phyloP scores from a whole-genome alignment of 2,888 invertebrate species.

The Aquatica leii region DNA sequence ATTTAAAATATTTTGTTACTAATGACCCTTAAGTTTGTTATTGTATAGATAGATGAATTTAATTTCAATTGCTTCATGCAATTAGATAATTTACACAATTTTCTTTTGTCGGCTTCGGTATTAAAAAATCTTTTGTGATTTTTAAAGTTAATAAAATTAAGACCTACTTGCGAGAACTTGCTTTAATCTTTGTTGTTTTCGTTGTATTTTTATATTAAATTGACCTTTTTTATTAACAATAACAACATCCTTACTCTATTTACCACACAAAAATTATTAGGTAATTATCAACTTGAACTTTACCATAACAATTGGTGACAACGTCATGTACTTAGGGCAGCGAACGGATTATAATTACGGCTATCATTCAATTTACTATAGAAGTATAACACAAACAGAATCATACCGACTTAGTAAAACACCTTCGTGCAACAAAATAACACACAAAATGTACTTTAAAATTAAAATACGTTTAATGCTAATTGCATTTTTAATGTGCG shows the following conservation, averaged over 20 bases:
- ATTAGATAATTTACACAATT: too few relatives aligned
- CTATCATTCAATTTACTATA: slow-evolving; percentile 32
- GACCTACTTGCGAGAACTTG: too few relatives aligned
- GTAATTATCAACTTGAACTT: slow-evolving; percentile 22
- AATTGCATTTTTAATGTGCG: slow-evolving; percentile 12
- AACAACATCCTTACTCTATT: slow-evolving; percentile 1
- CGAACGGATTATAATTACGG: slow-evolving; percentile 29
- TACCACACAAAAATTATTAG: slow-evolving; percentile 17
- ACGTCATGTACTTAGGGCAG: slow-evolving; percentile 22
- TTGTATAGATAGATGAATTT: too few relatives aligned
- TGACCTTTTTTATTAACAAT: slow-evolving; percentile 2
- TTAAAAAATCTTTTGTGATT: too few relatives aligned
- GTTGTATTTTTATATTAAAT: slow-evolving; percentile 6
- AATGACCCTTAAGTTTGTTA: too few relatives aligned
- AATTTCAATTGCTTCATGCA: too few relatives aligned
- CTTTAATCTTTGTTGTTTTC: slow-evolving; percentile 2
- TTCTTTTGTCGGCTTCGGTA: too few relatives aligned
- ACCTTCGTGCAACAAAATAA: slow-evolving; percentile 18
- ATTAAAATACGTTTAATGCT: slow-evolving; percentile 14
- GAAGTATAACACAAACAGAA: slow-evolving; percentile 20
- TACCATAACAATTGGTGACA: slow-evolving; percentile 22
- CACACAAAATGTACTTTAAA: slow-evolving; percentile 18
- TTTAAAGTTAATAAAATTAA: too few relatives aligned
- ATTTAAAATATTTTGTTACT: too few relatives aligned
- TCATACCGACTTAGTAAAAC: slow-evolving; percentile 21